A percentile compares a stretch with the other conserved stretches of the same genome.
These are phyloP conservation scores for Holothuria scabra DNA, from an alignment of 53 echinoderm and acorn worm genomes.

Conservation along the genomic window DNA sequence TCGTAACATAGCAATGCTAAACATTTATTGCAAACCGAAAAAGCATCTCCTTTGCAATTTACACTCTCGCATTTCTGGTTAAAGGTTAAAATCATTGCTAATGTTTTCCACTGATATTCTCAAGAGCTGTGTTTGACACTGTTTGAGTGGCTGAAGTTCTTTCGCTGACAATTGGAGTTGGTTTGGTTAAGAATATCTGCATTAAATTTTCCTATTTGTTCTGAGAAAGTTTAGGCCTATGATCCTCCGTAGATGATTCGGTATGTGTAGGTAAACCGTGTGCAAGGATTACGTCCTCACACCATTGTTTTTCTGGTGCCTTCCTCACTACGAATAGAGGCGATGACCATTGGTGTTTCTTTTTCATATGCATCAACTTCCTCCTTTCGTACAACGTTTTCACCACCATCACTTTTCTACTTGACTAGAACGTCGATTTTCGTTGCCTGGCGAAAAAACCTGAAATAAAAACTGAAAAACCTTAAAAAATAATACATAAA, in stretches of 20 bases:
- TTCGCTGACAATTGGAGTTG: not conserved
- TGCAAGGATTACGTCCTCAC: not conserved
- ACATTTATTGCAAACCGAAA: not conserved
- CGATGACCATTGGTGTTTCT: not conserved
- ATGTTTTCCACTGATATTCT: not conserved
- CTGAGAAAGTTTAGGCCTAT: not conserved
- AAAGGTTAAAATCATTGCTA: too few relatives aligned
- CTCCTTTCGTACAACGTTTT: not conserved
- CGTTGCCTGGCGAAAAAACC: too few relatives aligned
- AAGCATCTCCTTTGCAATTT: not conserved
- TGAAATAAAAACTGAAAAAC: too few relatives aligned
- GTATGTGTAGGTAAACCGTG: too few relatives aligned
- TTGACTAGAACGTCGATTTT: not conserved
- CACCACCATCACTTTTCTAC: not conserved
- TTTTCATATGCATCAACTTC: not conserved
- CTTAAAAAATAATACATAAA: too few relatives aligned
- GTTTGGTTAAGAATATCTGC: not conserved
- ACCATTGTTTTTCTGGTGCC: not conserved
- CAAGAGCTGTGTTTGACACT: not conserved
- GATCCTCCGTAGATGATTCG: not conserved
- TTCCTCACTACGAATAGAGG: not conserved
- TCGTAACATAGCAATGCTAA: slow-evolving; percentile 25
- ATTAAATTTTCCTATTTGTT: not conserved
- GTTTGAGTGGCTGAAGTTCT: not conserved
- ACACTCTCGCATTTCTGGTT: not conserved